These are phyloP conservation scores for Hypomecis punctinalis DNA, from an alignment of 2,888 invertebrate genomes.

Conservation along the genomic window DNA sequence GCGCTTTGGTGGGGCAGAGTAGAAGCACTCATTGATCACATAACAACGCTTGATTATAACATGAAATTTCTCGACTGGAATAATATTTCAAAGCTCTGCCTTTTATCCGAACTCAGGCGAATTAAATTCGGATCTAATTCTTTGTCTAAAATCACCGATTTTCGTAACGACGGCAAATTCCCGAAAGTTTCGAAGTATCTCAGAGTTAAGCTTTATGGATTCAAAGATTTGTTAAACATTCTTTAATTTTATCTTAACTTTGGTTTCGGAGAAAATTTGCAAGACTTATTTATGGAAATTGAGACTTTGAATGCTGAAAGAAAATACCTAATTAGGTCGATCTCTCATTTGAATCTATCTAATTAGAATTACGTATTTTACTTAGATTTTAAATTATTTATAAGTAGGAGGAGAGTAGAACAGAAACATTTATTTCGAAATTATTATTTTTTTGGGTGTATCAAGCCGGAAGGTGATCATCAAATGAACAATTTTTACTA, in stretches of 20 bases:
- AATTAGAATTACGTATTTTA: no score
- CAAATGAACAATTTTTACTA: no score
- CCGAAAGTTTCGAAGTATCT: constrained; percentile 22
- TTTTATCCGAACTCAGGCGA: neutral
- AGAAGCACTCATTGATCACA: no score
- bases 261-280: constrained; percentile 3
- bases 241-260: constrained; percentile 13
- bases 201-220: constrained; percentile 15
- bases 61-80: neutral
- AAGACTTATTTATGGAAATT: neutral
- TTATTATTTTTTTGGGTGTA: no score
- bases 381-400: no score
- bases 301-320: no score
- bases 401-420: no score
- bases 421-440: no score
- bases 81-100: neutral
- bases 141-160: constrained; percentile 9
- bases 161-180: constrained; percentile 15
- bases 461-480: no score
- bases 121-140: constrained; percentile 10
- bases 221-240: constrained; percentile 8
- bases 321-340: no score
- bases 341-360: no score
- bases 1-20: no score
- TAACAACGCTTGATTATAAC: neutral